A percentile compares a stretch with the other conserved stretches of the same genome.
Conservation (phyloP, 2,797 vertebrate species). For the Amazona finschi region DNA sequence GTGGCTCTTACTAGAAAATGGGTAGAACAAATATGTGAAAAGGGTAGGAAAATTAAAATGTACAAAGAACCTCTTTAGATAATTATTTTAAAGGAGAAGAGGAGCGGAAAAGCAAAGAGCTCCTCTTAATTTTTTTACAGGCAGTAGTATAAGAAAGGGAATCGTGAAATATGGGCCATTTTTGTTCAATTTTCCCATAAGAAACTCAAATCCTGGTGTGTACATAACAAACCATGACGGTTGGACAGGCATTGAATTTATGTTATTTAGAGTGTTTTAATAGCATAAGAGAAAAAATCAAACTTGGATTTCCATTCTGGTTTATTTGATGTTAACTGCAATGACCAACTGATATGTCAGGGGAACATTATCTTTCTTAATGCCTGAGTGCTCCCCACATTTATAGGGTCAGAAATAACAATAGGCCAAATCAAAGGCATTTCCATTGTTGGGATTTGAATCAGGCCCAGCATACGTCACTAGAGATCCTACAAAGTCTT, state of each 20-base stretch:
- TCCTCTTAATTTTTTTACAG: not conserved
- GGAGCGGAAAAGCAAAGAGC: not conserved
- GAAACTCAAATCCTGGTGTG: not conserved
- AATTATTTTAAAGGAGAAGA: not conserved
- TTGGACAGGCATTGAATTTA: not conserved
- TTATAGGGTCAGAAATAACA: constrained; percentile 46
- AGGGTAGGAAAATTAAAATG: not conserved
- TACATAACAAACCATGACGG: not conserved
- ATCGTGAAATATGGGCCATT: not conserved
- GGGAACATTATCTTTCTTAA: not conserved
- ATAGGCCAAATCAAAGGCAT: constrained; percentile 33
- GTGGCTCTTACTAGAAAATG: not conserved
- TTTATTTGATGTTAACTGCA: constrained; percentile 2
- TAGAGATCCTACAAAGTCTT: constrained; percentile 10
- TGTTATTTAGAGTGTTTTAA: not conserved
- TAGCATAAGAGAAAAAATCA: not conserved
- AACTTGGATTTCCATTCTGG: constrained; percentile 1
- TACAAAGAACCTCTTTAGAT: not conserved
- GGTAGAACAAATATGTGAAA: not conserved
- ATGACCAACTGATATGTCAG: not conserved
- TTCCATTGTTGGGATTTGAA: constrained; percentile 36
- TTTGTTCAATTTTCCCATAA: constrained; percentile 15
- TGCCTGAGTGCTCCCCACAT: not conserved
- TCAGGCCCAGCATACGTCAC: constrained; percentile 11
- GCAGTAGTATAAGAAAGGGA: not conserved